Conservation (phyloP, 2,113 vertebrate species). For the Struthio camelus region DNA sequence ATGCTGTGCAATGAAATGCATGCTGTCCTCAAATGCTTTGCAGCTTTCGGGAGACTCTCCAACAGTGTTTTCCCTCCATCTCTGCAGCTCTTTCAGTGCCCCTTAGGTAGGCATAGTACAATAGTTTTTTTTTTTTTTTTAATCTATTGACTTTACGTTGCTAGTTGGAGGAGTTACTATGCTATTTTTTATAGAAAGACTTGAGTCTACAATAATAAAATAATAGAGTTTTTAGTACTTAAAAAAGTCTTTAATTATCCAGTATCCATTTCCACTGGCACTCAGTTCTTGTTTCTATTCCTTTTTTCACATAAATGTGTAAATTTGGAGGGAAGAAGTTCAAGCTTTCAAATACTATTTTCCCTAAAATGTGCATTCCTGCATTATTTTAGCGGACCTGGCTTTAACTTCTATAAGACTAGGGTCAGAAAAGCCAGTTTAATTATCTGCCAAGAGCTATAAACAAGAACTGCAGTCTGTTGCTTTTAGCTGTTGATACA, state of each 20-base stretch:
- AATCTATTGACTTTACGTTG: not conserved
- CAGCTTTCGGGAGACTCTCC: not conserved
- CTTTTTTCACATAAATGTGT: not conserved
- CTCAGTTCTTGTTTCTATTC: not conserved
- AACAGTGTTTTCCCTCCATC: not conserved
- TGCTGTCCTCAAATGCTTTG: not conserved
- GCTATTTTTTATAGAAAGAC: not conserved
- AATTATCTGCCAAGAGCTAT: not conserved
- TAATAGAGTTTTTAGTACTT: not conserved
- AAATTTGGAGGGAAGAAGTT: not conserved
- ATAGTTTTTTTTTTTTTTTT: not conserved
- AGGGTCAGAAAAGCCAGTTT: not conserved
- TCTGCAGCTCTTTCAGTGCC: not conserved
- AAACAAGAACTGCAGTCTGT: not conserved
- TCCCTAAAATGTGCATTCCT: not conserved
- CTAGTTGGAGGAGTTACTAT: not conserved
- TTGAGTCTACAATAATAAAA: not conserved
- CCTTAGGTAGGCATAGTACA: rapidly evolving
- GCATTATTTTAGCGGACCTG: not conserved
- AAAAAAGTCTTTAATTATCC: not conserved
- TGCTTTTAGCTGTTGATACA: not conserved
- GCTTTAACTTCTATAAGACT: not conserved
- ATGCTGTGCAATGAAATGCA: not conserved
- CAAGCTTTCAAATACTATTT: not conserved
- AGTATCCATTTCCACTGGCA: not conserved